phyloP scores from a whole-genome alignment of 2,888 invertebrate species.

The Orthosia gracilis region DNA sequence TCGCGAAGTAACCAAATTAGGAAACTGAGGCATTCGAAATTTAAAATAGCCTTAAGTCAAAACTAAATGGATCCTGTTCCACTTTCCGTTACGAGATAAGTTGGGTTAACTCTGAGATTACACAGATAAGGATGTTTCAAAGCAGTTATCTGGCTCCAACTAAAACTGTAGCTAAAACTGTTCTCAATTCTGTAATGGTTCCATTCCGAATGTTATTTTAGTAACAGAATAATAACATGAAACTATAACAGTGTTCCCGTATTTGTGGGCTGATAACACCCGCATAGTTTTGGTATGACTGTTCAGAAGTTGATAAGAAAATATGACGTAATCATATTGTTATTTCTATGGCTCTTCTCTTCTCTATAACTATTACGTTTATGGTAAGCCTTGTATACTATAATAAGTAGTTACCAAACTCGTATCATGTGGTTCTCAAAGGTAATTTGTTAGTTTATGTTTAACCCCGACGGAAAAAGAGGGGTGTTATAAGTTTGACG shows the following conservation, averaged over 20 bases:
- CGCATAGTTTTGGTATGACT: conserved; percentile 29
- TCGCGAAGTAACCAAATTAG: too few species aligned
- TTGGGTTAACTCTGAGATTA: conserved; percentile 20
- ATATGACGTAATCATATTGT: background rate
- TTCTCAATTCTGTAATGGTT: conserved; percentile 19
- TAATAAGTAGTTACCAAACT: too few species aligned
- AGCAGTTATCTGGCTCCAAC: conserved; percentile 27
- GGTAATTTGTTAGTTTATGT: too few species aligned
- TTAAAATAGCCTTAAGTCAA: conserved; percentile 6
- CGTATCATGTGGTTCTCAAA: too few species aligned
- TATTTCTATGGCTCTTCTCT: background rate
- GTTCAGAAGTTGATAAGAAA: conserved; percentile 25
- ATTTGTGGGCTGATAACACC: conserved; percentile 50
- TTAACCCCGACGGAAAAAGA: too few species aligned
- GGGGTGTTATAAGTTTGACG: too few species aligned
- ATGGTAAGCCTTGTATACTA: too few species aligned
- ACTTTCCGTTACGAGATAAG: conserved; percentile 24
- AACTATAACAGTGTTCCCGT: conserved; percentile 49
- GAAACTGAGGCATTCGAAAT: background rate
- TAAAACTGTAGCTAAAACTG: conserved; percentile 39
- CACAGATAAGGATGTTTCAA: conserved; percentile 26
- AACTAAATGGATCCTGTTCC: background rate
- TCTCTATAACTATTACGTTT: too few species aligned
- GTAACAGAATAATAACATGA: conserved; percentile 32
- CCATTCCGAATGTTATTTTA: conserved; percentile 32